A percentile compares a stretch with the other conserved stretches of the same genome.
phyloP scores from a whole-genome alignment of 92 coral and sea anemone genomes.

The Galaxea fascicularis region DNA sequence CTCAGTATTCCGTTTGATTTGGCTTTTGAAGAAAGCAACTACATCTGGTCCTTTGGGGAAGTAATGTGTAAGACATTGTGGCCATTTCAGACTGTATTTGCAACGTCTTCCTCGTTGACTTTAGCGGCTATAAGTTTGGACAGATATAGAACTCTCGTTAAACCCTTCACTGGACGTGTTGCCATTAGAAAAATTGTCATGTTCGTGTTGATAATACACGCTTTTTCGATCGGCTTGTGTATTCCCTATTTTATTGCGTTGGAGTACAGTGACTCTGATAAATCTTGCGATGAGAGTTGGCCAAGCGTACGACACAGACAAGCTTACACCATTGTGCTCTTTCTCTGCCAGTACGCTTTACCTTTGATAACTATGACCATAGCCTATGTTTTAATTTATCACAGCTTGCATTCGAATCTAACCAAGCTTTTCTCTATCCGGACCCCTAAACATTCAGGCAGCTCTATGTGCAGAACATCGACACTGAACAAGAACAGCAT shows the following conservation, averaged over 20 bases:
- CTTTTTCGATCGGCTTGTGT: constrained; percentile 62
- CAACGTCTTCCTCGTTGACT: constrained; percentile 77
- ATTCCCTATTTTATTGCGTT: constrained; percentile 66
- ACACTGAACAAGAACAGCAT: background rate
- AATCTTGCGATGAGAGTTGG: constrained; percentile 64
- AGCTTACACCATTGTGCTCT: constrained; percentile 61
- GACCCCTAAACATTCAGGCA: background rate
- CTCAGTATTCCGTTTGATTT: constrained; percentile 83
- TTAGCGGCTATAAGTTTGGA: constrained; percentile 83
- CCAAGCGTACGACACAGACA: constrained; percentile 41
- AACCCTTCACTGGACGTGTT: constrained; percentile 69
- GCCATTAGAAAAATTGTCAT: constrained; percentile 39
- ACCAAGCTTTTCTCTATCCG: background rate
- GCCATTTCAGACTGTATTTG: constrained; percentile 69
- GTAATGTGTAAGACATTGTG: constrained; percentile 70
- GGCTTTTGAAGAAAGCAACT: constrained; percentile 61
- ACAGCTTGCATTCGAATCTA: constrained; percentile 28
- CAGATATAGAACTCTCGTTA: constrained; percentile 70
- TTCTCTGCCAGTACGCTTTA: constrained; percentile 59
- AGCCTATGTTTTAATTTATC: constrained; percentile 57
- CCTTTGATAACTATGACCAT: constrained; percentile 59
- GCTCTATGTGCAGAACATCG: background rate
- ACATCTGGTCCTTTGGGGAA: constrained; percentile 75
- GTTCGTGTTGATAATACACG: constrained; percentile 49
- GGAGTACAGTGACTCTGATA: constrained; percentile 29